phyloP scores from a whole-genome alignment of 1,140 invertebrate species.

The Drosophila ananassae region DNA sequence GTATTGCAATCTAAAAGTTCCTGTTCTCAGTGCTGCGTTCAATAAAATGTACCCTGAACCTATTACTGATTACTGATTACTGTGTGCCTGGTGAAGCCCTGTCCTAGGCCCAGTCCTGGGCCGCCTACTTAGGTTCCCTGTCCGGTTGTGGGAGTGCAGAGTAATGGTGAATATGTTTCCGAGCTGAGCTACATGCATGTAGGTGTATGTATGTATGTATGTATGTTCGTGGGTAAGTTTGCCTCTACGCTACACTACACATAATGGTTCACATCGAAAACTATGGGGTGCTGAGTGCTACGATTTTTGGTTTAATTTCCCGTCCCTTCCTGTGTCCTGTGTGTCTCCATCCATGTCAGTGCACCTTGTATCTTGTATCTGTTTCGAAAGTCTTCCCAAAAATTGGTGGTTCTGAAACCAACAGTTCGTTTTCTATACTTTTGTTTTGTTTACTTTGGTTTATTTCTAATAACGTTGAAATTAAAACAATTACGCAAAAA shows the following conservation, averaged over 20 bases:
- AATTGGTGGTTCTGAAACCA: slow-evolving; percentile 81
- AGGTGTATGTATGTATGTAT: slow-evolving; percentile 18
- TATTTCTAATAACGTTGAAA: slow-evolving; percentile 56
- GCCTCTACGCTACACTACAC: slow-evolving; percentile 50
- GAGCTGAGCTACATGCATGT: slow-evolving; percentile 24
- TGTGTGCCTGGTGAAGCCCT: slow-evolving; percentile 5
- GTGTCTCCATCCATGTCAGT: background rate
- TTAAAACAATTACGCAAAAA: slow-evolving; percentile 68
- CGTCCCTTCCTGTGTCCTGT: slow-evolving; percentile 8
- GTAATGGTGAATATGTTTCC: slow-evolving; percentile 24
- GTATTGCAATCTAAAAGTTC: slow-evolving; percentile 49
- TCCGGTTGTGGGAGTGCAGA: slow-evolving; percentile 30
- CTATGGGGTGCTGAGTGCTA: slow-evolving; percentile 47
- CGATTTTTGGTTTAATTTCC: slow-evolving; percentile 6
- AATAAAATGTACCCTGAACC: slow-evolving; percentile 41
- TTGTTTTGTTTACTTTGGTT: slow-evolving; percentile 28
- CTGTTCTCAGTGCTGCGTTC: slow-evolving; percentile 65
- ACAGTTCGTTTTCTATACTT: slow-evolving; percentile 46
- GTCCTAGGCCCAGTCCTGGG: background rate
- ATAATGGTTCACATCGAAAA: slow-evolving; percentile 46
- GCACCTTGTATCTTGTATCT: slow-evolving; percentile 18
- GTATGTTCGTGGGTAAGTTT: slow-evolving; percentile 37
- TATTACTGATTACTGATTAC: background rate
- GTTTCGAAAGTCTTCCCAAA: slow-evolving; percentile 69
- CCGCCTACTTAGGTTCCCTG: slow-evolving; percentile 5